Base-by-base conservation (phyloP, 1,140 invertebrate species). In the Plectus sambesii region DNA sequence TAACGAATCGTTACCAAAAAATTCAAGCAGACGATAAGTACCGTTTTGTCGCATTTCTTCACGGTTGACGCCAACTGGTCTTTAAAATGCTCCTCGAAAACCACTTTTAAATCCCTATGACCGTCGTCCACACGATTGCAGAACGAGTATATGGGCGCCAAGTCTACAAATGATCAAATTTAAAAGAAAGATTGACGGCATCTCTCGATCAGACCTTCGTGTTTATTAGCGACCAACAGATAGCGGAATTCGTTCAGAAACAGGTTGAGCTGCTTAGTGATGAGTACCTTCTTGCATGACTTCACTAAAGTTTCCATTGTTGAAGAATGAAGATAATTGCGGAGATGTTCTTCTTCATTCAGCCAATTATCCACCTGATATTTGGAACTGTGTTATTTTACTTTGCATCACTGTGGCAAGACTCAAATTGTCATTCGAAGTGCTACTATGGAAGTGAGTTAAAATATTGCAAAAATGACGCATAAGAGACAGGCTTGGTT, bases 241-340 rank as follows among this genome's bases (percentile, higher is more conserved):
- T 87, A 85, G 73, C 96, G 82, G 73, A 98, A 99, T 73, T 98
- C 90, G n/a, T 81, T 61, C 68, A 96, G 87, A 73, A 98, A 89
- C 63, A 88, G 84, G 67, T 96, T 88, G 53, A 98, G 73, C 70
- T 97, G 92, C 69, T 92, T 89, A 70, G 92, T 83, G 60, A 98
- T 97, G 2, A 98, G 76, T n/a, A 96, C 90, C 52, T 82, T 79
- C 72, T 98, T 89, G 70, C 88, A 94, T 2, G 87, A 87, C 67
- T 84, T 83, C 9, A 84, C 83, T 22, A 94, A 71, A 36, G 79
- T 74, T 24, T 82, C 78, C 48, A 80, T 77, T 0, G 93, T 98
- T 5, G 85, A 90, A 70, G 88, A 83, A 72, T 98, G 88, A 5
- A 99, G 72, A 72, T 98, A 98, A 19, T 88, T 78, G 30, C 93